Percentiles rank a stretch among this genome's conserved stretches.
These are phyloP conservation scores for Pilophorus perplexus DNA, from an alignment of 2,888 invertebrate genomes.

Conservation along the genomic window DNA sequence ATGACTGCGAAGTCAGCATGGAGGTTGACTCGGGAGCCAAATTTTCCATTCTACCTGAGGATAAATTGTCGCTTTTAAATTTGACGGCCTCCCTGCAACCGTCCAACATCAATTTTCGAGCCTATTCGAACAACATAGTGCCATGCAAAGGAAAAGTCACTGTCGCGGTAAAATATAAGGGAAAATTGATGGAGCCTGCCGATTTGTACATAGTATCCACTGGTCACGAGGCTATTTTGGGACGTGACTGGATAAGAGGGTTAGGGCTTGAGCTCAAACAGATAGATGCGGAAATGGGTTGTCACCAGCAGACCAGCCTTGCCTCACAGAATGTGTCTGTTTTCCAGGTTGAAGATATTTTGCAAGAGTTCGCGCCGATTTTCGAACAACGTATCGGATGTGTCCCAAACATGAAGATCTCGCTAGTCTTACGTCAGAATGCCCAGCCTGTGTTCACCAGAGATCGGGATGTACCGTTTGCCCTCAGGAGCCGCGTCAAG, in stretches of 20 bases:
- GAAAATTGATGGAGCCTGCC: background rate
- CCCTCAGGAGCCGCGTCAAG: slow-evolving; percentile 31
- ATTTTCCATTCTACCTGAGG: no score
- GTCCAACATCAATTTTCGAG: background rate
- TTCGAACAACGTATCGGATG: background rate
- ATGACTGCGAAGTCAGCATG: background rate
- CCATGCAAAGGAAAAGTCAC: background rate
- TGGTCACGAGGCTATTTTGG: background rate
- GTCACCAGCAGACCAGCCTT: background rate
- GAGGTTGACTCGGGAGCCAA: background rate
- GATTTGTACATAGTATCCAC: background rate
- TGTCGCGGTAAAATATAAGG: background rate
- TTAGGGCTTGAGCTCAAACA: background rate
- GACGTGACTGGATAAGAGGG: slow-evolving; percentile 1
- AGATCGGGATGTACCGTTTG: slow-evolving; percentile 14
- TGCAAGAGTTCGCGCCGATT: background rate
- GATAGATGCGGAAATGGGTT: background rate
- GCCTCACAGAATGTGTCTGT: background rate
- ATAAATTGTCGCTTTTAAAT: background rate
- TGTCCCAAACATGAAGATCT: background rate
- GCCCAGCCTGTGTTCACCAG: slow-evolving; percentile 14
- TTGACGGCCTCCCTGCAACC: background rate
- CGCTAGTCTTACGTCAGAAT: slow-evolving; percentile 9
- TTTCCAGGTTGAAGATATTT: background rate
- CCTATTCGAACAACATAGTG: slow-evolving; percentile 1